Conservation (phyloP, 1,140 invertebrate species). For the Sinella curviseta region DNA sequence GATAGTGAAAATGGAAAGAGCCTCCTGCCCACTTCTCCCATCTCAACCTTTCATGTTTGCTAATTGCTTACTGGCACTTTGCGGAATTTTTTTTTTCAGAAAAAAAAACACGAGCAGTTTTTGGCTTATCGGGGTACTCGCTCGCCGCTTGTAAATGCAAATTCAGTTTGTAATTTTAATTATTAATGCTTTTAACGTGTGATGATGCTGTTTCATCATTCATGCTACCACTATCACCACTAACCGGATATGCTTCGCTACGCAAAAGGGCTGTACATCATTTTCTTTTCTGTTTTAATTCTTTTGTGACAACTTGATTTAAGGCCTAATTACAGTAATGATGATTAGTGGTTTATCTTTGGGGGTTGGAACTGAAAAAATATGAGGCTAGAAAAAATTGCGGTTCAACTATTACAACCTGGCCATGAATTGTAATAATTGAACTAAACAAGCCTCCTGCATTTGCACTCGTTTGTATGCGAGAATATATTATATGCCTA, state of each 20-base stretch:
- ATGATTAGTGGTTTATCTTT: neutral
- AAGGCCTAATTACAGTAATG: constrained; percentile 2
- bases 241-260: neutral
- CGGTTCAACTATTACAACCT: constrained; percentile 19
- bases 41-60: too few species aligned
- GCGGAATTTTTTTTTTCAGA: too few species aligned
- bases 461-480: neutral
- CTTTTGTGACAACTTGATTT: constrained; percentile 21
- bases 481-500: too few species aligned
- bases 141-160: too few species aligned
- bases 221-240: too few species aligned
- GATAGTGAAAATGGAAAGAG: neutral
- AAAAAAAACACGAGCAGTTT: too few species aligned
- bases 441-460: neutral
- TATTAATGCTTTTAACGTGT: too few species aligned
- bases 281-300: neutral
- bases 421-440: constrained; percentile 23
- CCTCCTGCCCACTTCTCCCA: too few species aligned
- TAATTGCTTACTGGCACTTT: too few species aligned
- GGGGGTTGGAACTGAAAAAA: neutral
- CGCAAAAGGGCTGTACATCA: neutral
- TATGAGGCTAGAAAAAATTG: neutral
- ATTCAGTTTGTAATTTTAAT: too few species aligned
- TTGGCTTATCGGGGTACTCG: too few species aligned
- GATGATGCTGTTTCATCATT: too few species aligned